phyloP scores from a whole-genome alignment of 2,797 vertebrate genomes.

The Eulemur albifrons region DNA sequence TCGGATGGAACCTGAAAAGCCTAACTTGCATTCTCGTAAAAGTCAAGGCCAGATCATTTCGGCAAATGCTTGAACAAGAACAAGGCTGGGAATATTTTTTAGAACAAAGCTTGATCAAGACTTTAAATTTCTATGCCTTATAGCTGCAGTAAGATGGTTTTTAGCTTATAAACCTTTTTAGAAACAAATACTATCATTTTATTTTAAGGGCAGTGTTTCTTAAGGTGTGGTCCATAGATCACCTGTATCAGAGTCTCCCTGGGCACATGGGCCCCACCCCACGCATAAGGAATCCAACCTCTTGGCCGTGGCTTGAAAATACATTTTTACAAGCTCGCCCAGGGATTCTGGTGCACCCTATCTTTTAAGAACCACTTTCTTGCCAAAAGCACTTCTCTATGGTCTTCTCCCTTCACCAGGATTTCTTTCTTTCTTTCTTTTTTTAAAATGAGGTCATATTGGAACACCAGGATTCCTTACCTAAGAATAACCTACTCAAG shows the following conservation, averaged over 20 bases:
- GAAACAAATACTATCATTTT: background rate
- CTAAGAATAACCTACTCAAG: background rate
- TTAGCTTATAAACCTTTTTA: background rate
- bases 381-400: background rate
- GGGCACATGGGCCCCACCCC: background rate
- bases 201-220: background rate
- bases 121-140: background rate
- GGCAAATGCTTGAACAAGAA: background rate
- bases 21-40: background rate
- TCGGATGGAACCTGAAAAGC: background rate
- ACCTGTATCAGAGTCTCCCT: background rate
- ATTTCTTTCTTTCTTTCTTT: background rate
- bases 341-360: background rate
- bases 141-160: background rate
- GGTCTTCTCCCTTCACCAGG: background rate
- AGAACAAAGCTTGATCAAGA: background rate
- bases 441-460: background rate
- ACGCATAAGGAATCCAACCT: background rate
- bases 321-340: background rate
- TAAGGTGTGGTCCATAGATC: background rate
- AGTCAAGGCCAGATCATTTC: background rate
- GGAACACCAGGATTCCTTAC: background rate
- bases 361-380: background rate
- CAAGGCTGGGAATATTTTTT: background rate
- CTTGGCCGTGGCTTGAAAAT: background rate